Base-by-base conservation (phyloP, 2,888 invertebrate species). In the Celastrina argiolus region DNA sequence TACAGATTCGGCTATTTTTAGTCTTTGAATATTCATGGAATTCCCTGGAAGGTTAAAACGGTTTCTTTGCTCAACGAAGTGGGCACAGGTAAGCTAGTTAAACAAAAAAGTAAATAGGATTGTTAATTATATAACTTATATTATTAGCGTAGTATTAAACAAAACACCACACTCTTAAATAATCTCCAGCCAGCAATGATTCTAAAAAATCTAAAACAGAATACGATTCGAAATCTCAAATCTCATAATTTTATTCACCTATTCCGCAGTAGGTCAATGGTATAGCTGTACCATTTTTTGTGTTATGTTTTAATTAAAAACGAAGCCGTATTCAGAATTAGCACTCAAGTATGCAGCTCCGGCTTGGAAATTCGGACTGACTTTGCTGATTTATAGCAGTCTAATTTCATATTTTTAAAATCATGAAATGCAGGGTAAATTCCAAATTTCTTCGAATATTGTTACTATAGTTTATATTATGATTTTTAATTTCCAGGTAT, bases 281-380 rank as follows among this genome's bases (percentile, higher is more conserved):
- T 39, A 22, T 10, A 18, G 18, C 61, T 36, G 18, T 39, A 58
- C 36, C 14, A 16, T 61, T 34, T 59, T 59, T 59, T 34, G 34
- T 61, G 36, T 61, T 61, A 36, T 39, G 61, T 36, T 61, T 61
- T 36, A 61, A 61, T 36, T 61, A 61, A 61, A 36, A 61, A 18
- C 14, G 61, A 61, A n/a, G 61, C 36, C 61, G 18, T 61, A 61
- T 61, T 61, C 61, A 61, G 61, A 61, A 61, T 61, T 61, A 39
- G 61, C 61, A 14, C 61, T 61, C 61, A 61, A 61, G 61, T 61
- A 22, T 34, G 39, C 61, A 39, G 36, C 18, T 39, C 18, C 22
- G 36, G 58, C 58, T 58, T 8, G 31, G 58, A 31, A 58, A 58
- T 58, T 58, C 31, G 58, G 58, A 31, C 58, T 16, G 58, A 58